Evolutionary conservation across 2,888 invertebrate genomes (phyloP).

Genomic region (Boloria euphrosyne): DNA sequence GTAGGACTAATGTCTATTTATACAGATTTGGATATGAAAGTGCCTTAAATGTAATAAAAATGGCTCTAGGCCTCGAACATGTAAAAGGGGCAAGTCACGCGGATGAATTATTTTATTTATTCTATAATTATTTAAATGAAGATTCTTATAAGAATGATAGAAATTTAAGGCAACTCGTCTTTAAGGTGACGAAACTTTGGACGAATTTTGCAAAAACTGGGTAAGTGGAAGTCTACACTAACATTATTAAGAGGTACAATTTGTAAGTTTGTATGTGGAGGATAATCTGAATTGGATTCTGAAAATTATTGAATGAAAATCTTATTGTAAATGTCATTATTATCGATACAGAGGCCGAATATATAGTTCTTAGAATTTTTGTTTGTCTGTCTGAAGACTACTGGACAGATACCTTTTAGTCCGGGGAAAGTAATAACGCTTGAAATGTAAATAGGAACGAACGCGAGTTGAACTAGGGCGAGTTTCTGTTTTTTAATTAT

Average conservation of each 20-base stretch:
- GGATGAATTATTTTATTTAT: conserved; percentile 74
- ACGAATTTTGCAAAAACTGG: conserved; percentile 65
- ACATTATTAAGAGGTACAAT: not conserved
- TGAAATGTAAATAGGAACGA: too few species aligned
- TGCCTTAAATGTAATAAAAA: conserved; percentile 60
- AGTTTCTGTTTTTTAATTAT: too few species aligned
- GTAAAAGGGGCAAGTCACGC: conserved; percentile 69
- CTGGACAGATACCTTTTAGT: too few species aligned
- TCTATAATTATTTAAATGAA: conserved; percentile 59
- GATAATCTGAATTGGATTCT: not conserved
- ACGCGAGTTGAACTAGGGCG: too few species aligned
- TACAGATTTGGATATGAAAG: conserved; percentile 60
- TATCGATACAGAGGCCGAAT: too few species aligned
- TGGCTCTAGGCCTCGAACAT: conserved; percentile 33
- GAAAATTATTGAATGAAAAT: too few species aligned
- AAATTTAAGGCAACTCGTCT: conserved; percentile 54
- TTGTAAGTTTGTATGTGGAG: not conserved
- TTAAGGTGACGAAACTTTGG: conserved; percentile 55
- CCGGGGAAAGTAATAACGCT: too few species aligned
- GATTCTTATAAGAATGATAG: conserved; percentile 53
- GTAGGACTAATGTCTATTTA: conserved; percentile 50
- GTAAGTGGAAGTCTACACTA: conserved; percentile 41
- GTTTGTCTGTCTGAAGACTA: too few species aligned
- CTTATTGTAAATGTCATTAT: too few species aligned
- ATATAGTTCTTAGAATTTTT: too few species aligned